Evolutionary conservation across 1,140 invertebrate species (phyloP).

Genomic region (Coenobita brevimanus): DNA sequence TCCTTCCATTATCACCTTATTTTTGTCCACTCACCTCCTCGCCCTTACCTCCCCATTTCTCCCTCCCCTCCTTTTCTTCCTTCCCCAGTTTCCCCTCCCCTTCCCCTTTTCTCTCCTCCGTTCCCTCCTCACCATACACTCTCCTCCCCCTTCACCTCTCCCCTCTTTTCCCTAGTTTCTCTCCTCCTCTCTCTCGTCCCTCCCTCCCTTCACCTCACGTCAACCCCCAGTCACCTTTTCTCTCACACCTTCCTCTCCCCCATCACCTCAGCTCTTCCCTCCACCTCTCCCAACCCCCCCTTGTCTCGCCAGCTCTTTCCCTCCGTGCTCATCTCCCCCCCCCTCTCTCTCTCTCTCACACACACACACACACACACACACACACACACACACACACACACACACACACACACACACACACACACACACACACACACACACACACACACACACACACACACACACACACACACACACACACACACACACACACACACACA

Average conservation of each 20-base stretch:
- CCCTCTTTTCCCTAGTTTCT: background rate
- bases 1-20: too few relatives aligned
- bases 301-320: background rate
- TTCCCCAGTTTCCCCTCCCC: too few relatives aligned
- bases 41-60: too few relatives aligned
- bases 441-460: conserved; percentile 8
- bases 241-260: too few relatives aligned
- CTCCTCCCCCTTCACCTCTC: background rate
- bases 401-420: conserved; percentile 11
- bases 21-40: too few relatives aligned
- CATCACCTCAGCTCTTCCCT: too few relatives aligned
- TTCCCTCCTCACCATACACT: background rate
- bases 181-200: background rate
- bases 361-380: too few relatives aligned
- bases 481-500: too few relatives aligned
- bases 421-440: conserved; percentile 11
- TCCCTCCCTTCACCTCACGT: background rate
- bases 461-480: too few relatives aligned
- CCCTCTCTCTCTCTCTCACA: background rate
- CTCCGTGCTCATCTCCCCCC: background rate
- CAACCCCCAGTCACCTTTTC: too few relatives aligned
- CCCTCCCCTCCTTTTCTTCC: too few relatives aligned
- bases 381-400: conserved; percentile 11
- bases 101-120: background rate
- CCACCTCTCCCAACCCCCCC: background rate